Evolutionary conservation across 2,888 invertebrate species (phyloP), one percentile per base, ranked within the genome.

Genomic region (Ennomos erosarius): DNA sequence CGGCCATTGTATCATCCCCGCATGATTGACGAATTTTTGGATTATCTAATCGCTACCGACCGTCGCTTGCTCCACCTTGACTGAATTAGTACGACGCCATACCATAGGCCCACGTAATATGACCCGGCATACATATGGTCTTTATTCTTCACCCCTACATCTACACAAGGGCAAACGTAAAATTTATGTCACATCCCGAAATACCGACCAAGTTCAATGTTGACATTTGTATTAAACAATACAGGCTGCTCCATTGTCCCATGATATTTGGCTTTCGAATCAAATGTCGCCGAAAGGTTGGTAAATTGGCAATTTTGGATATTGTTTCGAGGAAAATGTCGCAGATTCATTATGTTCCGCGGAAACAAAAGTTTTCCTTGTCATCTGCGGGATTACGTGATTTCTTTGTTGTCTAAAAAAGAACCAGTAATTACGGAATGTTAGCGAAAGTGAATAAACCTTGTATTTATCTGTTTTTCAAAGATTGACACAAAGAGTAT

Each of bases 121-220:
- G 88, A 91, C 70, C 84, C 78, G 70, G 71, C 74, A 73, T 87
- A 84, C 91, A 90, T 89, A 90, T 90, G 90, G 88, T 87, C 86
- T 86, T 89, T 90, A 90, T 90, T 89, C 82, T 75, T 80, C 87
- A 78, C 74, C 78, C 81, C 47, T 36, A 26, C 48, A 33, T 48
- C 38, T 9, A 16, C 82, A 81, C 81, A 80, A 82, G 90, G 89
- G 88, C 81, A 78, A 82, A 82, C 85, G 86, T 85, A 82, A 84
- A 88, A 88, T 90, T 89, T 88, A 88, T 91, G 90, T 90, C 90
- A 88, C 86, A 89, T 87, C 86, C 85, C 80, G 82, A 72, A 81
- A 79, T 64, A 63, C 63, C 57, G 57, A 49, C 58, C 67, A 84
- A 85, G 84, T 87, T 88, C 85, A 85, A 88, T 87, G 87, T 88